Evolutionary conservation across 2,888 invertebrate species (phyloP), one percentile per base, ranked within the genome.

Genomic region (Polyommatus iphigenia): DNA sequence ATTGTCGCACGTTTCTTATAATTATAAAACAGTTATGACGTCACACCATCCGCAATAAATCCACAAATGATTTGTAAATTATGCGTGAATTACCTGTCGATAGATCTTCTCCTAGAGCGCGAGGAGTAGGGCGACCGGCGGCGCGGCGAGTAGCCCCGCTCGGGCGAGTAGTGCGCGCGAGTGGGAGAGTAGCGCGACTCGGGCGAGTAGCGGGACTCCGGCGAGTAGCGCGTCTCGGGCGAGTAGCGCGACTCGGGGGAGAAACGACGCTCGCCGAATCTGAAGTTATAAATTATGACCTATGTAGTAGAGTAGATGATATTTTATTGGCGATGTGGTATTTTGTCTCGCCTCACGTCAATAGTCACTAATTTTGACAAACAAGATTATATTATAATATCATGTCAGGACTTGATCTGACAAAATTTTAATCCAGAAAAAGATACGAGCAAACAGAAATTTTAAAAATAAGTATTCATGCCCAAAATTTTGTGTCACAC

Each of bases 161-260:
- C 83, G 24, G 87, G 87, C 18, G 90, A 88, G 80, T 88, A 96
- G 80, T 95, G 90, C 80, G 81, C 82, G 79, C 92, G 93, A 18
- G 94, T 91, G 50, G 95, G 95, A 78, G 91, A 90, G 83, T 93
- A 92, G 71, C 93, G 85, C 77, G 88, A 88, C 79, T 91, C 92
- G n/a, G 93, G 91, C 81, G 91, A 90, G 84, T 91, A 94, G 76
- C 93, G 88, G 78, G 89, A 89, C 80, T 94, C 95, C 1, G 95
- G 93, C 80, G 89, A 84, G 87, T 92, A 93, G 36, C 95, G 90
- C 72, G 83, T 79, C 0, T 87, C 85, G 41, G 92, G 90, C 80
- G 91, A 90, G 86, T 91, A 92, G 3, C 87, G 85, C 78, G 84
- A 86, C 81, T 94, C 95, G 24, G 95, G 91, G 62, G 94, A 92